Conservation (phyloP, 2,888 invertebrate species). For the Dendrolimus houi region DNA sequence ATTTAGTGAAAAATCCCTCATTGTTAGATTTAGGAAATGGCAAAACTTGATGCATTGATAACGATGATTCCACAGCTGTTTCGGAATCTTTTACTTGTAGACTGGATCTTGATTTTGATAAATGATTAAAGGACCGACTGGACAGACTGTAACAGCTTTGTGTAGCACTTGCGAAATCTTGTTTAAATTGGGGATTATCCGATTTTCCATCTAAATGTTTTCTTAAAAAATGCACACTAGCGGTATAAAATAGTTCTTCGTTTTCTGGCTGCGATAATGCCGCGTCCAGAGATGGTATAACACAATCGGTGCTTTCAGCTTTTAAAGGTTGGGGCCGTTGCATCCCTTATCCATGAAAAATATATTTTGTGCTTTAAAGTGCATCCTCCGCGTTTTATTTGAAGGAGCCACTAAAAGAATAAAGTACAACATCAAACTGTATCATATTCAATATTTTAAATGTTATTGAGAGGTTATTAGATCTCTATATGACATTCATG, state of each 20-base stretch:
- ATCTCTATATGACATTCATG: no score
- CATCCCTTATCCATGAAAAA: conserved; percentile 33
- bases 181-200: conserved; percentile 8
- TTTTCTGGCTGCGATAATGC: conserved; percentile 31
- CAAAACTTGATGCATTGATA: conserved; percentile 56
- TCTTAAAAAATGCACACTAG: conserved; percentile 57
- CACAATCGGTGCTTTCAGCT: conserved; percentile 6
- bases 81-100: background rate
- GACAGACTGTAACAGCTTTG: conserved; percentile 42
- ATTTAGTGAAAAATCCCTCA: conserved; percentile 35
- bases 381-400: conserved; percentile 19
- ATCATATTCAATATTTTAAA: no score
- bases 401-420: no score
- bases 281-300: conserved; percentile 16
- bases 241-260: conserved; percentile 48
- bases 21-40: conserved; percentile 54
- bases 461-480: no score
- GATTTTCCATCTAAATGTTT: conserved; percentile 48
- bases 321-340: conserved; percentile 24
- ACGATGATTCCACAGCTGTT: conserved; percentile 12
- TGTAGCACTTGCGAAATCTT: conserved; percentile 18
- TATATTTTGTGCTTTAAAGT: conserved; percentile 15
- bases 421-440: no score
- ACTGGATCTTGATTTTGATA: background rate
- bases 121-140: conserved; percentile 3